These are phyloP conservation scores for Drosophila mulleri DNA, from an alignment of 2,888 invertebrate species.

Conservation along the genomic window DNA sequence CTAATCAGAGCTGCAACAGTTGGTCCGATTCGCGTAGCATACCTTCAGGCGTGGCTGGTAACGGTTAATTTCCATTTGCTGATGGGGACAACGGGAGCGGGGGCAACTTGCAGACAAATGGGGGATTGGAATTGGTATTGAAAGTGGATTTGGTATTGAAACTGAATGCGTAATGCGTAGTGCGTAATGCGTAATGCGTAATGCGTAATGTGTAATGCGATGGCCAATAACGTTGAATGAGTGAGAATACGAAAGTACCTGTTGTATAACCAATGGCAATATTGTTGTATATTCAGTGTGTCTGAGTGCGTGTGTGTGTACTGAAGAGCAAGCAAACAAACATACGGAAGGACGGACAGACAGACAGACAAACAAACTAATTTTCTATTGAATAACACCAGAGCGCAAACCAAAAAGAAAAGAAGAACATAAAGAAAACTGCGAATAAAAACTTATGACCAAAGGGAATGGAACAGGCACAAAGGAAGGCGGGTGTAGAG, in stretches of 20 bases:
- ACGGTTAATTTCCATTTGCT: constrained; percentile 42
- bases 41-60: constrained; percentile 28
- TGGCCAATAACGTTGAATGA: constrained; percentile 47
- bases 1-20: constrained; percentile 34
- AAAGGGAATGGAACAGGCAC: constrained; percentile 12
- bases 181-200: constrained; percentile 2
- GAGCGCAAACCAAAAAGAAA: constrained; percentile 17
- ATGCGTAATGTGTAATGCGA: constrained; percentile 19
- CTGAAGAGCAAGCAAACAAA: not conserved
- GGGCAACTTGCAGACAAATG: constrained; percentile 1
- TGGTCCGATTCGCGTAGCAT: constrained; percentile 20
- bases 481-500: not conserved
- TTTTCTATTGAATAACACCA: constrained; percentile 66
- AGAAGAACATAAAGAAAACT: constrained; percentile 44
- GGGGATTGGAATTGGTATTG: constrained; percentile 30
- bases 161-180: constrained; percentile 39
- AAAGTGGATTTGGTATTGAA: constrained; percentile 44
- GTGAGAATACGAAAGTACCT: constrained; percentile 29
- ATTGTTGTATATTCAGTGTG: not conserved
- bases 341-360: constrained; percentile 46
- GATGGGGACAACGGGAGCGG: not conserved
- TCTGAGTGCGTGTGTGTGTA: constrained; percentile 3
- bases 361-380: constrained; percentile 66
- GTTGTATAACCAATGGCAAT: constrained; percentile 1
- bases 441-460: constrained; percentile 50